Conservation (phyloP, 2,113 vertebrate species). For the Neofelis nebulosa region DNA sequence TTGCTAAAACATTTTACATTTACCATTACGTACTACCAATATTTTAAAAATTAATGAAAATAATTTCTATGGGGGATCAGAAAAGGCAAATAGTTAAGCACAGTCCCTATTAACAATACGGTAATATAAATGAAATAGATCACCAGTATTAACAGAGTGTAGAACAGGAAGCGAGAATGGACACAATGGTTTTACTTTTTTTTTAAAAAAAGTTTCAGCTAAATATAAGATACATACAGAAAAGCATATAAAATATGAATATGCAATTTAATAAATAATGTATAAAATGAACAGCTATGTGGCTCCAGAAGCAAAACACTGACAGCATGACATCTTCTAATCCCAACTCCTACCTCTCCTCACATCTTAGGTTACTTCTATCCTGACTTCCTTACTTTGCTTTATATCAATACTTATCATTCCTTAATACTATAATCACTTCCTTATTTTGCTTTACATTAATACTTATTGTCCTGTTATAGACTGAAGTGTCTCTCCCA, state of each 20-base stretch:
- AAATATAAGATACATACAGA: neutral
- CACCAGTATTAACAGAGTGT: neutral
- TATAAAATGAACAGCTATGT: neutral
- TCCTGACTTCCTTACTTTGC: neutral
- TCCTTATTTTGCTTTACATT: neutral
- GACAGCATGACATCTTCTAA: neutral
- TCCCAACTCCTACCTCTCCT: neutral
- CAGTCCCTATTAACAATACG: neutral
- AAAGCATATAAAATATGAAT: neutral
- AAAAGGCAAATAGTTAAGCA: conserved; percentile 5
- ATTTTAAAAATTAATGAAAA: neutral
- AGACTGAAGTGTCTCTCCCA: neutral
- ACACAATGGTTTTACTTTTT: neutral
- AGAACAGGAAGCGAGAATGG: neutral
- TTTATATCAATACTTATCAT: neutral
- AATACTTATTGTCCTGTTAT: neutral
- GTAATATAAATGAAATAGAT: neutral
- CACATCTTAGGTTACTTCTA: neutral
- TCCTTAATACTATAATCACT: neutral
- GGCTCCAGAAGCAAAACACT: neutral
- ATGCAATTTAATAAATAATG: neutral
- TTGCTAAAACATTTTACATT: neutral
- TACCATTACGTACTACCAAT: neutral
- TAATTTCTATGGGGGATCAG: neutral
- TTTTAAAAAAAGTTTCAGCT: neutral